Evolutionary conservation across 2,888 invertebrate genomes (phyloP).

Genomic region (Pterostichus niger): DNA sequence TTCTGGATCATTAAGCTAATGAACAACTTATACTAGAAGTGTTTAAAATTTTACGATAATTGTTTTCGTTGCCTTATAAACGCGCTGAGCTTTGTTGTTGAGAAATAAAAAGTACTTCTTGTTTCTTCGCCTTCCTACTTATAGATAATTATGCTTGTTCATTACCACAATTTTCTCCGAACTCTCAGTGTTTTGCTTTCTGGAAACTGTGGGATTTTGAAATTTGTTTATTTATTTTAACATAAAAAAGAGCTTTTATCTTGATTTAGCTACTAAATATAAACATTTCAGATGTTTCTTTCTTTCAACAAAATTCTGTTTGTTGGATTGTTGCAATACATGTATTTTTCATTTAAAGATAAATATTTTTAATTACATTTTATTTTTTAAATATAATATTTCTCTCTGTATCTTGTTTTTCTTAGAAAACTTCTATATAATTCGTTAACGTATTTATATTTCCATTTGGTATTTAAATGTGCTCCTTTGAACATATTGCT

Average conservation of each 20-base stretch:
- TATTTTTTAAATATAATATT: conserved; percentile 25
- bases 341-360: conserved; percentile 33
- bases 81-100: conserved; percentile 14
- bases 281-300: conserved; percentile 12
- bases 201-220: conserved; percentile 25
- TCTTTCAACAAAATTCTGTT: conserved; percentile 13
- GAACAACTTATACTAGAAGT: conserved; percentile 61
- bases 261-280: conserved; percentile 12
- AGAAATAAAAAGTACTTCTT: background rate
- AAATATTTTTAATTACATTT: conserved; percentile 44
- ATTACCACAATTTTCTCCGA: background rate
- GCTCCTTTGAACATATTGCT: background rate
- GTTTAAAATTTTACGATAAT: conserved; percentile 61
- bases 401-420: background rate
- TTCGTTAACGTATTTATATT: conserved; percentile 5
- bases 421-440: conserved; percentile 17
- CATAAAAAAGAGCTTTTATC: conserved; percentile 36
- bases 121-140: no score
- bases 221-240: conserved; percentile 41
- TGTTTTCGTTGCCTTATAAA: conserved; percentile 41
- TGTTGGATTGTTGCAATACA: background rate
- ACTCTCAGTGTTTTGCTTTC: conserved; percentile 19
- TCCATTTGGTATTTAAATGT: background rate
- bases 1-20: conserved; percentile 62
- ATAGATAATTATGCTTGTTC: no score